These are phyloP conservation scores for Agonopterix alstromeriana DNA, from an alignment of 2,888 invertebrate species.

Conservation along the genomic window DNA sequence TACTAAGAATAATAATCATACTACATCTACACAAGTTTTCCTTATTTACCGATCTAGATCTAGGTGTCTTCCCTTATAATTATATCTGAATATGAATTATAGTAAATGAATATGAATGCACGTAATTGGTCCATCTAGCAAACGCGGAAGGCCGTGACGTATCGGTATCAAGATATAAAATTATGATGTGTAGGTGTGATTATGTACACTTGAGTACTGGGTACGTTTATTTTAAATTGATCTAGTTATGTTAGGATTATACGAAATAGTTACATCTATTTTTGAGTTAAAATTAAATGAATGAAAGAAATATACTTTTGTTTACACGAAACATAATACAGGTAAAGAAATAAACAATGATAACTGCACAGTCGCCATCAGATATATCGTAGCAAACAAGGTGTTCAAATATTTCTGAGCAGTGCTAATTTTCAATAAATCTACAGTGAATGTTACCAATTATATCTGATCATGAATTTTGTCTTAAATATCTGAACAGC, in stretches of 20 bases:
- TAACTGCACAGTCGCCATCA: too few species aligned
- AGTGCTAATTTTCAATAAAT: too few species aligned
- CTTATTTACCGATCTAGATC: slow-evolving; percentile 22
- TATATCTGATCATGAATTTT: too few species aligned
- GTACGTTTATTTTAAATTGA: slow-evolving; percentile 1
- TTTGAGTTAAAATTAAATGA: background rate
- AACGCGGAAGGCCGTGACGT: slow-evolving; percentile 34
- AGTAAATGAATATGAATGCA: slow-evolving; percentile 42
- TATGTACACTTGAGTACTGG: background rate
- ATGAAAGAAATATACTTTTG: too few species aligned
- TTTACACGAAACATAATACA: too few species aligned
- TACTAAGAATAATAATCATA: too few species aligned
- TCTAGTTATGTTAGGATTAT: slow-evolving; percentile 1
- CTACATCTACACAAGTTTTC: slow-evolving; percentile 13
- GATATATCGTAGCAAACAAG: too few species aligned
- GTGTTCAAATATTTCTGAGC: too few species aligned
- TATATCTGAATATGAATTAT: slow-evolving; percentile 27
- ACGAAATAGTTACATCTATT: background rate
- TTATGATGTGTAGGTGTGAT: slow-evolving; percentile 9
- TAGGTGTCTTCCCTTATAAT: slow-evolving; percentile 44
- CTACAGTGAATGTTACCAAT: too few species aligned
- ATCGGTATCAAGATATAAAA: slow-evolving; percentile 10
- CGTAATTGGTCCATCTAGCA: slow-evolving; percentile 31
- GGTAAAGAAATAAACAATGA: too few species aligned
- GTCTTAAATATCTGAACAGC: too few species aligned